Conservation (phyloP, 2,797 vertebrate genomes). For the Coluber constrictor region DNA sequence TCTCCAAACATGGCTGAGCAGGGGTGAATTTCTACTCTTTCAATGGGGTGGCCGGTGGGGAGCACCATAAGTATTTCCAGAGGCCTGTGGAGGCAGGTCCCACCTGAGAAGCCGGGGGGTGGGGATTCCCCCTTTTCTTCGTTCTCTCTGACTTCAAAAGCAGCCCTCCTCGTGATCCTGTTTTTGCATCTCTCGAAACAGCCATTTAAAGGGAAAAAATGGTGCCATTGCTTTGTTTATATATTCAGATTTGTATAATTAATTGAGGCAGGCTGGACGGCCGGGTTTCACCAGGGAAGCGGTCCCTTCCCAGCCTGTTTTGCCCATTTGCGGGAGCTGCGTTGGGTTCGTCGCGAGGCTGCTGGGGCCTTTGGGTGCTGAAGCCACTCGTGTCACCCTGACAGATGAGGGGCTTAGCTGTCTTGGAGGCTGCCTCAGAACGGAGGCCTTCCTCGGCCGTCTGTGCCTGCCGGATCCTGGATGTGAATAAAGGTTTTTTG, state of each 20-base stretch:
- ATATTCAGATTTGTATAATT: not conserved
- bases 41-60: rapidly evolving
- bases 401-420: conserved; percentile 30
- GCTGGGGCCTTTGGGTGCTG: conserved; percentile 21
- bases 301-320: not conserved
- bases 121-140: not conserved
- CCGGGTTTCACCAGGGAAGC: not conserved
- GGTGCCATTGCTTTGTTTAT: too few relatives aligned
- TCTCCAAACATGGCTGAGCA: not conserved
- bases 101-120: not conserved
- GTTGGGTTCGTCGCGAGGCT: not conserved
- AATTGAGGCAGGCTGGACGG: not conserved
- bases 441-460: conserved; percentile 36
- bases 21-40: not conserved
- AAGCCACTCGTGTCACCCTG: not conserved
- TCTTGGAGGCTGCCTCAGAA: conserved; percentile 18
- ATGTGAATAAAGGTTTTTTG: conserved; percentile 68
- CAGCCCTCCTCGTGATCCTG: too few relatives aligned
- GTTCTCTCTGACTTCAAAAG: too few relatives aligned
- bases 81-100: not conserved
- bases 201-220: not conserved
- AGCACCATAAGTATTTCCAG: not conserved
- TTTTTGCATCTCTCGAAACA: not conserved
- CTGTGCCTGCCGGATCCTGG: conserved; percentile 53
- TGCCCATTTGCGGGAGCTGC: not conserved